Percentiles rank a stretch among this genome's conserved stretches.
These are phyloP conservation scores for Erythrocebus patas DNA, from an alignment of 2,113 vertebrate genomes.

Conservation along the genomic window DNA sequence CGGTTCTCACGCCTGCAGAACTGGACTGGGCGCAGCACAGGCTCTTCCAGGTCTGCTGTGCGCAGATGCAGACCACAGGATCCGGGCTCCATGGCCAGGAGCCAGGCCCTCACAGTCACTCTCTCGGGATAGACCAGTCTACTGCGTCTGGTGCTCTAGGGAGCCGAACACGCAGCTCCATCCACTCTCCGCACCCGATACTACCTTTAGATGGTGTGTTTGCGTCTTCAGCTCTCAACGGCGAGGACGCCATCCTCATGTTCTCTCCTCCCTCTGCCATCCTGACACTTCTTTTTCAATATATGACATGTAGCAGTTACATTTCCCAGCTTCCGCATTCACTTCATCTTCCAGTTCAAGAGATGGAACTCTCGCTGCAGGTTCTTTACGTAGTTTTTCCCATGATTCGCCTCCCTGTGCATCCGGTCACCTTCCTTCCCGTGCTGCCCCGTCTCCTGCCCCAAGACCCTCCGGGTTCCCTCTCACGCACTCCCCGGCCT, in stretches of 20 bases:
- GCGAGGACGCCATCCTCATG: not conserved
- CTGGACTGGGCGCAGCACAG: not conserved
- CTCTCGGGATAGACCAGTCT: not conserved
- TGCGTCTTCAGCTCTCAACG: not conserved
- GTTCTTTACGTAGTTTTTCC: too few relatives aligned
- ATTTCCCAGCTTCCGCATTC: too few relatives aligned
- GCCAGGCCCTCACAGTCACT: not conserved
- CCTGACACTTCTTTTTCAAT: not conserved
- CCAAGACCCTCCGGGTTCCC: not conserved
- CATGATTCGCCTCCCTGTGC: not conserved
- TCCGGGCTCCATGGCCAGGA: not conserved
- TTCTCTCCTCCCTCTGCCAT: not conserved
- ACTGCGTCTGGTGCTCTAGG: not conserved
- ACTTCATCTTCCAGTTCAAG: not conserved
- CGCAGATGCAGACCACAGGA: not conserved
- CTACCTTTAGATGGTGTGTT: not conserved
- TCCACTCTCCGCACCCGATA: not conserved
- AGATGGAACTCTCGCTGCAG: not conserved
- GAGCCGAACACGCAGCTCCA: not conserved
- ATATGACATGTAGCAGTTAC: not conserved
- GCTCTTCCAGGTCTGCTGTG: not conserved
- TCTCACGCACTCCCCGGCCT: accelerated
- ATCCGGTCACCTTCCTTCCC: not conserved
- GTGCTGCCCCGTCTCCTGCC: not conserved
- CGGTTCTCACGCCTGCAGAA: not conserved